Conservation (phyloP, 2,888 invertebrate genomes). For the Notocelia uddmanniana region DNA sequence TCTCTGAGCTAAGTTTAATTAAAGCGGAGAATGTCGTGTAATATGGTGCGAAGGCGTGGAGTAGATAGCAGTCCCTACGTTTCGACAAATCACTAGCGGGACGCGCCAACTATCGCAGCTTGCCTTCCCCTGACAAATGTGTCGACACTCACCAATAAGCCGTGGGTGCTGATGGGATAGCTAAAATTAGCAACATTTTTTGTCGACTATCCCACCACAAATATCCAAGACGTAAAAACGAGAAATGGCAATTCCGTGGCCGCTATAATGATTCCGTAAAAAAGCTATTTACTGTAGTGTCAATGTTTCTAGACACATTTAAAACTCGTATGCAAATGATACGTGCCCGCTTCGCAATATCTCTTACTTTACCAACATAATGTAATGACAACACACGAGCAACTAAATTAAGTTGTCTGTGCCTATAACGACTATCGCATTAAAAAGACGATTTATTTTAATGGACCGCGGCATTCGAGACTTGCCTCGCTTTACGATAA, state of each 20-base stretch:
- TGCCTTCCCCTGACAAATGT: slow-evolving; percentile 70
- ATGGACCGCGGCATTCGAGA: slow-evolving; percentile 56
- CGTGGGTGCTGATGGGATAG: slow-evolving; percentile 61
- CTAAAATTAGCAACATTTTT: slow-evolving; percentile 47
- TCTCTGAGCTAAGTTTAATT: slow-evolving; percentile 48
- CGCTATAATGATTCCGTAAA: slow-evolving; percentile 30
- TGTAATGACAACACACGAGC: slow-evolving; percentile 53
- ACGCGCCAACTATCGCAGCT: slow-evolving; percentile 69
- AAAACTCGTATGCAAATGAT: slow-evolving; percentile 46
- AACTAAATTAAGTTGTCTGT: slow-evolving; percentile 63
- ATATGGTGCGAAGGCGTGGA: slow-evolving; percentile 34
- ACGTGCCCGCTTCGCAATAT: slow-evolving; percentile 51
- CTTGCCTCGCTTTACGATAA: slow-evolving; percentile 55
- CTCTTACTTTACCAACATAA: slow-evolving; percentile 43
- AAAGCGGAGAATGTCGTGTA: slow-evolving; percentile 46
- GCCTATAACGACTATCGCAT: slow-evolving; percentile 60
- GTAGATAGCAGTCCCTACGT: slow-evolving; percentile 57
- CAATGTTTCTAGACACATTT: slow-evolving; percentile 43
- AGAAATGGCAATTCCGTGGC: slow-evolving; percentile 13
- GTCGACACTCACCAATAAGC: slow-evolving; percentile 73
- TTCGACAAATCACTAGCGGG: slow-evolving; percentile 71
- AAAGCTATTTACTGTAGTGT: slow-evolving; percentile 25
- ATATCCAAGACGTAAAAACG: slow-evolving; percentile 31
- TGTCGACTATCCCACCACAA: slow-evolving; percentile 37
- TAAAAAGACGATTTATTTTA: slow-evolving; percentile 65